phyloP scores from a whole-genome alignment of 1,140 invertebrate species.

The Cydia fagiglandana region DNA sequence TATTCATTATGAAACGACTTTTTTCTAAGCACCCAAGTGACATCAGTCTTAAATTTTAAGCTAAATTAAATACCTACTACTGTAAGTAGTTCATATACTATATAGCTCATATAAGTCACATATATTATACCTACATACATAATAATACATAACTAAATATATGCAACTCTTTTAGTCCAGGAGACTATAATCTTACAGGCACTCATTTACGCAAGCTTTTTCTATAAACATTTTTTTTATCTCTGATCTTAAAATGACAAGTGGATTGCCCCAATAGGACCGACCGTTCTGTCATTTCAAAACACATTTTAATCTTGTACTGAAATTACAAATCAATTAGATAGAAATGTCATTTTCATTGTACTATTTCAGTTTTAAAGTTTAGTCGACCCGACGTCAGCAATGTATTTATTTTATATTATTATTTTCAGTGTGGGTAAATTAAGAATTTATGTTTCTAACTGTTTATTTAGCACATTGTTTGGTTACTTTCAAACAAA shows the following conservation, averaged over 20 bases:
- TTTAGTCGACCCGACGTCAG: too few species aligned
- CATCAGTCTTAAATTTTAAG: slow-evolving; percentile 54
- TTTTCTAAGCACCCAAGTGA: slow-evolving; percentile 50
- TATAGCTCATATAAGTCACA: neutral
- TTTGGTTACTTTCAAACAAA: neutral
- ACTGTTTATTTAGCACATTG: neutral
- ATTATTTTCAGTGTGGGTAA: too few species aligned
- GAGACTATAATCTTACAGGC: neutral
- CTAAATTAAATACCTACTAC: slow-evolving; percentile 26
- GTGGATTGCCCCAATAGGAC: too few species aligned
- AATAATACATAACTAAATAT: neutral
- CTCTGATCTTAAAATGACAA: too few species aligned
- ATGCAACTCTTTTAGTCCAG: neutral
- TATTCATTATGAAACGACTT: slow-evolving; percentile 15
- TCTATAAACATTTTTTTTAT: neutral
- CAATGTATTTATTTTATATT: too few species aligned
- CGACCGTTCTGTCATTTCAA: too few species aligned
- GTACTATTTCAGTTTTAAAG: too few species aligned
- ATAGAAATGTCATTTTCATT: too few species aligned
- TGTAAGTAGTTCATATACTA: neutral
- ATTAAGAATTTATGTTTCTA: too few species aligned
- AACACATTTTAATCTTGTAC: too few species aligned
- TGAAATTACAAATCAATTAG: too few species aligned
- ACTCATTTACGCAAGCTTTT: neutral
- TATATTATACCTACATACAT: neutral